Base-by-base conservation (phyloP, 2,113 vertebrate species). In the Festucalex cinctus region DNA sequence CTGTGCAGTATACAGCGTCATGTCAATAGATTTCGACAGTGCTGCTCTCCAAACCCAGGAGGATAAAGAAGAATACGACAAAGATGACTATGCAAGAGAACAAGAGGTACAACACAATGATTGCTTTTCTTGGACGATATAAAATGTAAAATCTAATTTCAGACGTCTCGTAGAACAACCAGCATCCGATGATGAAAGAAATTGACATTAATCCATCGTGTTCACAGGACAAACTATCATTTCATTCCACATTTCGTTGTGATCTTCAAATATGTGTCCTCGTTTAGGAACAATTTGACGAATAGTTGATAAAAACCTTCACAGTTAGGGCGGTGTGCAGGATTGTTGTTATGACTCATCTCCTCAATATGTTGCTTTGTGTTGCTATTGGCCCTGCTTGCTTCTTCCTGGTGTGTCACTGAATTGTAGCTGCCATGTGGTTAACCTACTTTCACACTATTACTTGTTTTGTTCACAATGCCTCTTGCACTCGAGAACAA, bases 11-110 rank as follows among this genome's bases (percentile, higher is more conserved):
- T 35, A 1, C 39, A 46, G 54, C 63, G 26, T 37, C 60, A 93
- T 93, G 92, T 93, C 92, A 9, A 91, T 93, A 60, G 92, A 93
- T 73, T 93, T 93, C 68, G 92, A 92, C 70, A 90, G 89, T 13
- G 90, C 86, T 75, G 89, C 91, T 67, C 83, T 93, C 65, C 90
- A 91, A 78, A 92, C 87, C 7, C 92, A 91, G 58, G 89, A 91
- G 7, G 90, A 91, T 12, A 89, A 93, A 24, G 92, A 92, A 6
- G 91, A 92, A 24, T 91, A 89, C 69, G 92, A 93, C 70, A 85
- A 88, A n/a, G 91, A 92, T 64, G 92, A 93, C 75, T 91, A 90
- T 54, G 90, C 88, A 1, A 86, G 92, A 73, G 89, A 92, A 58
- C 90, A 92, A 77, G 92, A 93, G 92, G 92, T 93, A 74, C 19